These are phyloP conservation scores for Phrynosoma blainvillii DNA, from an alignment of 2,113 vertebrate species.

Conservation along the genomic window DNA sequence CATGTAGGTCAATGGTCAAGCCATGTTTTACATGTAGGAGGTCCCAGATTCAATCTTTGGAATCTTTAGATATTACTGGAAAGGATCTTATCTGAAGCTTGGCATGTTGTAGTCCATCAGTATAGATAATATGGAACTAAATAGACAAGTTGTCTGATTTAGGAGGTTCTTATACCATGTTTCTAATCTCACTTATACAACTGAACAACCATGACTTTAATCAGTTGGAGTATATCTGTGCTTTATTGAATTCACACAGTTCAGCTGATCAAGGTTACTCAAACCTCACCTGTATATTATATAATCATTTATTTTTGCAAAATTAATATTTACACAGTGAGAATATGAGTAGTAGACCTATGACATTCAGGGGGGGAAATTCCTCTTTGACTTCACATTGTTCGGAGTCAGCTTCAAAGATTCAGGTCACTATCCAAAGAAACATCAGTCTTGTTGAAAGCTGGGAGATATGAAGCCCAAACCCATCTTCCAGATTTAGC, in stretches of 20 bases:
- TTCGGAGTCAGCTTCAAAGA: not conserved
- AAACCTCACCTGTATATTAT: not conserved
- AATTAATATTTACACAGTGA: not conserved
- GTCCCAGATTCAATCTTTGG: not conserved
- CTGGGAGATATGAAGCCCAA: not conserved
- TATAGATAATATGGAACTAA: not conserved
- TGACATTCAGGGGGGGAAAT: not conserved
- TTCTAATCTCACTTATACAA: not conserved
- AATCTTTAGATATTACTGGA: not conserved
- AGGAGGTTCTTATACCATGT: not conserved
- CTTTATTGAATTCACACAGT: not conserved
- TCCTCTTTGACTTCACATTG: not conserved
- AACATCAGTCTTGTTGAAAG: not conserved
- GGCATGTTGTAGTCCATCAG: not conserved
- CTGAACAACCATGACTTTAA: not conserved
- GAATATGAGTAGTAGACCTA: not conserved
- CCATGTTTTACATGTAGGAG: not conserved
- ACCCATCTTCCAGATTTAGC: not conserved
- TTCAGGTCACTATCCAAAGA: not conserved
- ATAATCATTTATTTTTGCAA: not conserved
- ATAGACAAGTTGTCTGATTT: not conserved
- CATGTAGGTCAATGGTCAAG: not conserved
- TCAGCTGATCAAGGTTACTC: not conserved
- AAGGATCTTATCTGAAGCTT: not conserved
- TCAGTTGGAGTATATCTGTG: not conserved